A percentile compares a stretch with the other conserved stretches of the same genome.
Evolutionary conservation across 2,888 invertebrate genomes (phyloP).

Genomic region (Pilophorus perplexus): DNA sequence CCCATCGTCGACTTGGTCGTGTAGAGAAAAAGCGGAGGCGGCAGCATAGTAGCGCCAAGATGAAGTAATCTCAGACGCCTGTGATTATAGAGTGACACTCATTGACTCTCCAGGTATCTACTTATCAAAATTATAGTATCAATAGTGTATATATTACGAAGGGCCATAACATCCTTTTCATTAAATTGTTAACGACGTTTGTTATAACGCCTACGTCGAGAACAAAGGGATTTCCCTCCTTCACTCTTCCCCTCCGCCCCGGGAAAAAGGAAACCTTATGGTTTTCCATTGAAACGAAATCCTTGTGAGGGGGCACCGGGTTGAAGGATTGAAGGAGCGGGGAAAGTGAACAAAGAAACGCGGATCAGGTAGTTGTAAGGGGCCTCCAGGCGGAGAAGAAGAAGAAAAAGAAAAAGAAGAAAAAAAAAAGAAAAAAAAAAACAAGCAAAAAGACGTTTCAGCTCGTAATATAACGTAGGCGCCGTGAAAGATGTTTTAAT

Average conservation of each 20-base stretch:
- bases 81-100: too few species aligned
- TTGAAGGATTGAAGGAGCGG: too few species aligned
- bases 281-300: conserved; percentile 2
- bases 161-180: conserved; percentile 27
- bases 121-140: too few species aligned
- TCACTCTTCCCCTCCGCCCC: conserved; percentile 2
- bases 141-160: too few species aligned
- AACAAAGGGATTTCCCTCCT: conserved; percentile 11
- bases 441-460: too few species aligned
- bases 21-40: too few species aligned
- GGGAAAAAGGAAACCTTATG: neutral
- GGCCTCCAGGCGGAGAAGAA: conserved; percentile 8
- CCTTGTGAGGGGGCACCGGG: neutral
- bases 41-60: too few species aligned
- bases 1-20: too few species aligned
- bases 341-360: neutral
- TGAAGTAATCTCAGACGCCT: too few species aligned
- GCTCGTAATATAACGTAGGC: neutral
- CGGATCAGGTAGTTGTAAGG: conserved; percentile 4
- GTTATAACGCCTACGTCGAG: conserved; percentile 20
- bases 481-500: neutral
- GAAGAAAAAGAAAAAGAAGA: too few species aligned
- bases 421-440: too few species aligned
- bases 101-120: too few species aligned
- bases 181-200: conserved; percentile 39